Percentiles rank a stretch among this genome's conserved stretches.
These are phyloP conservation scores for Drosophila sp. DNA, from an alignment of 1,140 invertebrate species.

Conservation along the genomic window DNA sequence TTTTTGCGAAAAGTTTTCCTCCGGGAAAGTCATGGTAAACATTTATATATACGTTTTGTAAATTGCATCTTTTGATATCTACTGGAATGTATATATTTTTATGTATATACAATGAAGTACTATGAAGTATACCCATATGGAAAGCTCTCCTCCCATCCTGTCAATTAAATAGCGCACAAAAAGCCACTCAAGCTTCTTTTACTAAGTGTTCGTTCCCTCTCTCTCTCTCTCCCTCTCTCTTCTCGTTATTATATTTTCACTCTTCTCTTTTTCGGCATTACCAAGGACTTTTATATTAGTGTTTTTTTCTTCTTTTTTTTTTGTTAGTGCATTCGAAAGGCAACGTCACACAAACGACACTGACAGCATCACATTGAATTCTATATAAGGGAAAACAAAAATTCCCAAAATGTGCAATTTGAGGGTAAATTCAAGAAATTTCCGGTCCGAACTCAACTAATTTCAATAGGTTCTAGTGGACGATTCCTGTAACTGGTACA, in stretches of 20 bases:
- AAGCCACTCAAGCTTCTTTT: constrained; percentile 42
- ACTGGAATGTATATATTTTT: too few relatives aligned
- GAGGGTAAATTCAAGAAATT: constrained; percentile 23
- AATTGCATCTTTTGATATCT: neutral
- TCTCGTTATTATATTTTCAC: neutral
- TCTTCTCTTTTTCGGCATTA: constrained; percentile 23
- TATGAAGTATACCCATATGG: neutral
- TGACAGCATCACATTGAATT: neutral
- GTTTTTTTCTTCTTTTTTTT: constrained; percentile 1
- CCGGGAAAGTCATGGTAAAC: neutral
- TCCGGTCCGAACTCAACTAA: neutral
- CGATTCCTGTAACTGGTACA: constrained; percentile 3
- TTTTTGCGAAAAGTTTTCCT: neutral
- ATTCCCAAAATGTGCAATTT: neutral
- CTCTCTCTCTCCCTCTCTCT: neutral
- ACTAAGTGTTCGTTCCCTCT: constrained; percentile 2
- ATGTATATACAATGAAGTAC: neutral
- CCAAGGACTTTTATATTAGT: constrained; percentile 45
- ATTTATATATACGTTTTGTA: neutral
- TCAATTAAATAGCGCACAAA: constrained; percentile 40
- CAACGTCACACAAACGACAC: constrained; percentile 28
- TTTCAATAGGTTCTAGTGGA: constrained; percentile 14
- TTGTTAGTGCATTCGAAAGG: constrained; percentile 40
- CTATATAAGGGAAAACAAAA: neutral
- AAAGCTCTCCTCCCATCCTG: constrained; percentile 1